Conservation (phyloP, 2,888 invertebrate species). For the Andrena minutula region DNA sequence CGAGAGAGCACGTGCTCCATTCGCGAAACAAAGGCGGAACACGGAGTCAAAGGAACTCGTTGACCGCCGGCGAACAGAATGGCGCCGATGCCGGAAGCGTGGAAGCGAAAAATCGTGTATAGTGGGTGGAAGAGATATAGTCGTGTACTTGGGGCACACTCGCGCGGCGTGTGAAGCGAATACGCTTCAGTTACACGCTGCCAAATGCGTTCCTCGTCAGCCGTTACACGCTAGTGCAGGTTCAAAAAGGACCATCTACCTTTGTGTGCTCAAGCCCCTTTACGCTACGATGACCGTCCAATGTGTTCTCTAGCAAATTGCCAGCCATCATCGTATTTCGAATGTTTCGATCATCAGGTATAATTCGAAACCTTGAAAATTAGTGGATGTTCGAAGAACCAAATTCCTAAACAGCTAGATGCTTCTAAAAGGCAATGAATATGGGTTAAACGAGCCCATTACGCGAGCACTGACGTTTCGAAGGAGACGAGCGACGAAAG, state of each 20-base stretch:
- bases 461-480: not conserved
- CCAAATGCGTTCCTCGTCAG: not conserved
- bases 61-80: slow-evolving; percentile 58
- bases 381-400: not conserved
- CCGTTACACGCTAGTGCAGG: not conserved
- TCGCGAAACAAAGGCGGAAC: slow-evolving; percentile 56
- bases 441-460: not conserved
- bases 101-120: slow-evolving; percentile 19
- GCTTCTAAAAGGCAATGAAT: not conserved
- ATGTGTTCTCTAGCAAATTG: no score
- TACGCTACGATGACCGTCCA: no score
- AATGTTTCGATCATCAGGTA: no score
- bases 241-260: no score
- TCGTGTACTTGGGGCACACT: not conserved
- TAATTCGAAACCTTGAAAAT: no score
- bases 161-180: not conserved
- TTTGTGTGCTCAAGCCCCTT: no score
- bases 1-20: slow-evolving; percentile 47
- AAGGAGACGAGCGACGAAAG: not conserved
- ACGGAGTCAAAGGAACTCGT: slow-evolving; percentile 61
- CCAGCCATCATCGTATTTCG: no score
- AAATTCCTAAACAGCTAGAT: not conserved
- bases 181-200: not conserved
- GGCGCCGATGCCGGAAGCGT: slow-evolving; percentile 25
- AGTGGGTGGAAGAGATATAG: not conserved